These are phyloP conservation scores for Propithecus deckenii DNA, from an alignment of 2,797 vertebrate species.

Conservation along the genomic window DNA sequence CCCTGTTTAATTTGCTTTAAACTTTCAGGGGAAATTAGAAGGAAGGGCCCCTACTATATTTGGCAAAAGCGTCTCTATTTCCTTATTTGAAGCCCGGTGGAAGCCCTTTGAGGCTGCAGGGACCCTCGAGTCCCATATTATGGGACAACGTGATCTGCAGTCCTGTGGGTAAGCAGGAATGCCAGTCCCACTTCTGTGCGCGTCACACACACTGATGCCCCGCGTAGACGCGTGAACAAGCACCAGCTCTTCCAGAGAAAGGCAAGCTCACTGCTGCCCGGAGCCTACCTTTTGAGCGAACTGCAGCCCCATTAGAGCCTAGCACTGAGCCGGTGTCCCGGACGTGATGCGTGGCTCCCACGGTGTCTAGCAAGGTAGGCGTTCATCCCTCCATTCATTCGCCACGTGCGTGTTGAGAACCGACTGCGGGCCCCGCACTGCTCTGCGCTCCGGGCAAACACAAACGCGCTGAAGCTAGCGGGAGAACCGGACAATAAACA, in stretches of 20 bases:
- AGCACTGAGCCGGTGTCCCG: background rate
- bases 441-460: no score
- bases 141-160: fast-evolving
- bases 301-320: background rate
- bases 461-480: background rate
- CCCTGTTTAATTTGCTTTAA: background rate
- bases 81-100: background rate
- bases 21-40: background rate
- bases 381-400: background rate
- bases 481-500: background rate
- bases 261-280: background rate
- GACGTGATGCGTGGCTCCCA: background rate
- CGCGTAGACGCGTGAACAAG: background rate
- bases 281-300: background rate
- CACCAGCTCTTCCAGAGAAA: background rate
- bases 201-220: background rate
- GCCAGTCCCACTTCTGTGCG: background rate
- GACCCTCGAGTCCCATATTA: background rate
- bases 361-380: background rate
- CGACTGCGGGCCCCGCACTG: background rate
- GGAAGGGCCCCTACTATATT: background rate
- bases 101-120: background rate
- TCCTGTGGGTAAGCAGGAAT: background rate
- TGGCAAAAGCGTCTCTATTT: background rate
- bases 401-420: background rate